Base-by-base conservation (phyloP, 2,113 vertebrate genomes). In the Brachyhypopomus gauderio region DNA sequence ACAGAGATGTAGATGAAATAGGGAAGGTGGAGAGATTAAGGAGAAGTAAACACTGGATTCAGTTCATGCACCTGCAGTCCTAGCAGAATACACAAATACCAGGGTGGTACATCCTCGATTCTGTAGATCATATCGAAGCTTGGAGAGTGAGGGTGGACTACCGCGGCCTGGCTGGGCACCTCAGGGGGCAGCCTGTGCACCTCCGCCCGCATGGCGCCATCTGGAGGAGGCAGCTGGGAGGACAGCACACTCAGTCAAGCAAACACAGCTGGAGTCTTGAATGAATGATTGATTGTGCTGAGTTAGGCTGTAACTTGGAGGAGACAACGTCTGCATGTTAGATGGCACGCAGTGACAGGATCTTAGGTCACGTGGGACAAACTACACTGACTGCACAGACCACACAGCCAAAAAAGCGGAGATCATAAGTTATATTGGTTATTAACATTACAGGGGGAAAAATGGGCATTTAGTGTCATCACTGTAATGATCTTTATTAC, bases 31-130 rank as follows among this genome's bases (percentile, higher is more conserved):
- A 1, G 9, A 48, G 8, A 6, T 48, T 48, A 38, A 7, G 7
- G 7, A 58, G 16, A n/a, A 36, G 0, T 71, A 45, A n/a, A 78
- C 48, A 19, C 6, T 22, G 36, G 58, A 25, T 25, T n/a, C 6
- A 1, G 11, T 58, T 66, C 70, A 9, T n/a, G 27, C 90, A 98
- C 97, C 97, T 99, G 98, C 79, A 99, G 94, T 86, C 98, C 98
- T 14, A 98, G 94, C 48, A 99, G 91, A 80, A 96, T 86, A 85
- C 97, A 98, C 85, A 99, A 94, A 85, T 99, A 98, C 97, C 98
- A 99, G 2, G 97, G 96, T 0, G 98, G 98, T 60, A 96, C 92
- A 0, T 99, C 98, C 85, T 99, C 97, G 0, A 98, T 96, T 85
- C 75, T 94, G 90, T 99, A 99, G 85, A 99, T 90, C 97, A 99